These are phyloP conservation scores for Apostichopus japonicus DNA, from an alignment of 35 echinoderm and acorn worm genomes.

Conservation along the genomic window DNA sequence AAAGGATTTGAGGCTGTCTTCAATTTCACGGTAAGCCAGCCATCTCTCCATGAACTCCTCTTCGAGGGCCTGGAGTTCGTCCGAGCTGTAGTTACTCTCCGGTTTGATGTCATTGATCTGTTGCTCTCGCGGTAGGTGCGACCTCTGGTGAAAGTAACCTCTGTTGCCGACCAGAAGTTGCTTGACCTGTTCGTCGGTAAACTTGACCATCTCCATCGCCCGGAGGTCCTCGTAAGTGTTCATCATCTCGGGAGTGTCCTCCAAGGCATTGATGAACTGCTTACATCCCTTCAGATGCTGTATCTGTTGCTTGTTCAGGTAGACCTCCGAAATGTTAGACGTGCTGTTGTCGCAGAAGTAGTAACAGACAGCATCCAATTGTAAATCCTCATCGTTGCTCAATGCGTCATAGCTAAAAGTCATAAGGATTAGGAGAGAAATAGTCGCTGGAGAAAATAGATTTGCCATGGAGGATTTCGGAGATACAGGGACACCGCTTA, in stretches of 20 bases:
- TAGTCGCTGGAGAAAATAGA: neutral
- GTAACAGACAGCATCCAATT: neutral
- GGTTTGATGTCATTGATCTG: neutral
- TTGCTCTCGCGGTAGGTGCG: slow-evolving; percentile 10
- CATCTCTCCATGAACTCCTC: slow-evolving; percentile 6
- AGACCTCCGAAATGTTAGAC: slow-evolving; percentile 39
- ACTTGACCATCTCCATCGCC: slow-evolving; percentile 40
- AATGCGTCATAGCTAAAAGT: neutral
- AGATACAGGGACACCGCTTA: no score
- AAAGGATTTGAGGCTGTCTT: neutral
- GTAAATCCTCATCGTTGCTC: neutral
- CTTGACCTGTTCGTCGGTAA: slow-evolving; percentile 37
- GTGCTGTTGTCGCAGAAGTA: neutral
- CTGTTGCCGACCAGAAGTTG: slow-evolving; percentile 48
- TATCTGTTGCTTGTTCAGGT: slow-evolving; percentile 53
- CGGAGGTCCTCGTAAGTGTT: slow-evolving; percentile 46
- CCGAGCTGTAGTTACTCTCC: neutral
- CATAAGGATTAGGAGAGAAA: neutral
- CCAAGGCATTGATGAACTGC: slow-evolving; percentile 35
- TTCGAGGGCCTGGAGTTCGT: neutral
- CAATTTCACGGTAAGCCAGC: neutral
- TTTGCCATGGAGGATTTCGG: neutral
- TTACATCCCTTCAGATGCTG: slow-evolving; percentile 36
- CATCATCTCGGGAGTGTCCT: slow-evolving; percentile 55
- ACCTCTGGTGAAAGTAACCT: slow-evolving; percentile 41